Percentiles rank a stretch among this genome's conserved stretches.
These are phyloP conservation scores for Lochmaea capreae DNA, from an alignment of 2,888 invertebrate species.

Conservation along the genomic window DNA sequence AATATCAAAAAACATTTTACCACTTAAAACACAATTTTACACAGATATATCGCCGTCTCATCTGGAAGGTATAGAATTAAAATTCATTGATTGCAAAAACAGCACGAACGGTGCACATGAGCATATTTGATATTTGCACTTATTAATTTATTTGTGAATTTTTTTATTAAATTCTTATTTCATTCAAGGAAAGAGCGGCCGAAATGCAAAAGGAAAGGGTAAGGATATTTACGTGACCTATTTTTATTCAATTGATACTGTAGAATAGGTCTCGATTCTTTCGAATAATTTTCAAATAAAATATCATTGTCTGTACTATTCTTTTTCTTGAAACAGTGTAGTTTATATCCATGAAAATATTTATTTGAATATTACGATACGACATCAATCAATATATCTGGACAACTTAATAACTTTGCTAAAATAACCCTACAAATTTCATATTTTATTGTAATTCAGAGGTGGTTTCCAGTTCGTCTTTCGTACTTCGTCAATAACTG, in stretches of 20 bases:
- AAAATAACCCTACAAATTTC: too few species aligned
- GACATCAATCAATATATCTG: too few species aligned
- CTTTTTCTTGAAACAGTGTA: not conserved
- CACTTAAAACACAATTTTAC: slow-evolving; percentile 54
- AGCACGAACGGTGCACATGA: slow-evolving; percentile 48
- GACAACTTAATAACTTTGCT: too few species aligned
- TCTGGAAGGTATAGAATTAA: slow-evolving; percentile 53
- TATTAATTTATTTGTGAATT: slow-evolving; percentile 38
- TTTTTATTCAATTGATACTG: slow-evolving; percentile 2
- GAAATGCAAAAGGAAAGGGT: slow-evolving; percentile 65
- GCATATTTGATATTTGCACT: slow-evolving; percentile 49
- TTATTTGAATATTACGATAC: not conserved
- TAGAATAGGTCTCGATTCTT: slow-evolving; percentile 12
- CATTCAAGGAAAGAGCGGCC: slow-evolving; percentile 65
- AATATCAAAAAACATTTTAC: slow-evolving; percentile 39
- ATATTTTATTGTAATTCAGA: too few species aligned
- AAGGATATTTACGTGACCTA: slow-evolving; percentile 50
- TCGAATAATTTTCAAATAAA: not conserved
- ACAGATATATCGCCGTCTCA: slow-evolving; percentile 54
- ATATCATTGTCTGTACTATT: not conserved
- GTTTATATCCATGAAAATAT: not conserved
- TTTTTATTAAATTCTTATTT: slow-evolving; percentile 57
- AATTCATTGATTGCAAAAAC: slow-evolving; percentile 46
- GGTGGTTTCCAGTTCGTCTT: too few species aligned
- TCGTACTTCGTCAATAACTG: too few species aligned